Evolutionary conservation across 1,140 invertebrate species (phyloP), one percentile per base, ranked within the genome.

Genomic region (Bilobella aurantiaca): DNA sequence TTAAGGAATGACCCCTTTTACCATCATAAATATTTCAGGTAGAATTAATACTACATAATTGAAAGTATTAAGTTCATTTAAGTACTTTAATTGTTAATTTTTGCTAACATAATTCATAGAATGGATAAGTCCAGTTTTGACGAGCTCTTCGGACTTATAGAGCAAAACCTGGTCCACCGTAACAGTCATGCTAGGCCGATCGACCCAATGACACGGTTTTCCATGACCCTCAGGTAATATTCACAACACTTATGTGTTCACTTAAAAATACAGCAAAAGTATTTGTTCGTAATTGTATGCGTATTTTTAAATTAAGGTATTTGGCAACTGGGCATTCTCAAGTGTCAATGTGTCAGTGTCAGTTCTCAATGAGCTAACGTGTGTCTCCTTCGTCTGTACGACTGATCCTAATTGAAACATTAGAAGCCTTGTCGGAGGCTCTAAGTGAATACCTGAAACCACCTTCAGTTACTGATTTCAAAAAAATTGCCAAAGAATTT

Each of bases 21-120:
- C 28, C 57, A 58, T 31, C 25, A 58, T 29, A 58, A 31, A 29
- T 58, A 58, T 29, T 58, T 58, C 57, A 27, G 57, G 57, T 58
- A 29, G 12, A 53, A 18, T 42, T 8, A 53, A 23, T 53, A 53
- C n/a, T n/a, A n/a, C n/a, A n/a, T n/a, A n/a, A n/a, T n/a, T n/a
- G 49, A 12, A 18, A 53, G 12, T 30, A 8, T 3, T 29, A 29
- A 16, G 29, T 3, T 29, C 28, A 28, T 12, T 5, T 58, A 58
- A 8, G 29, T 30, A 8, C 5, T 28, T 18, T 12, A 27, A 25
- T 12, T 8, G 5, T 58, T 31, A 28, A n/a, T n/a, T n/a, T n/a
- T n/a, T n/a, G n/a, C n/a, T n/a, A n/a, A n/a, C n/a, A n/a, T 29
- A 12, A 28, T 28, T 58, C 23, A 2, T 58, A 58, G 57, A 21